Conservation (phyloP, 2,113 vertebrate species). For the Takifugu bimaculatus region DNA sequence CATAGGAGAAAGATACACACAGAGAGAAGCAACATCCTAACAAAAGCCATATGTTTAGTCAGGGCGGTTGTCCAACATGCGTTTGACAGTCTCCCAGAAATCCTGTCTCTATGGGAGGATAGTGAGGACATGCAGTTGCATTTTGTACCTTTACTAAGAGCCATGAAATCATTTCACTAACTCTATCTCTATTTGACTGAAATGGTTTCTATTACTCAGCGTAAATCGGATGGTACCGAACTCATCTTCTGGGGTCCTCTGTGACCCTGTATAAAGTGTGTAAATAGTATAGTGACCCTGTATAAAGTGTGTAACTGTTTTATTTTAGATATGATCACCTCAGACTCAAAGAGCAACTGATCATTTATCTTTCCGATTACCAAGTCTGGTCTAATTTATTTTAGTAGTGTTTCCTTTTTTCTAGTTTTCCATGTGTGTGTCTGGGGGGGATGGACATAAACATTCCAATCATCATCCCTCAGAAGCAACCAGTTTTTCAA, state of each 20-base stretch:
- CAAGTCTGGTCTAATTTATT: no score
- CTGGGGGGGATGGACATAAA: no score
- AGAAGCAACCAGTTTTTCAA: no score
- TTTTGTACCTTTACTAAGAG: constrained; percentile 36
- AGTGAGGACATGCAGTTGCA: constrained; percentile 18
- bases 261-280: no score
- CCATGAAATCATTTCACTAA: constrained; percentile 5
- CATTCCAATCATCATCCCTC: no score
- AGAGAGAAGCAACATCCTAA: constrained; percentile 63
- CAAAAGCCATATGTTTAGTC: constrained; percentile 74
- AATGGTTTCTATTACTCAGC: constrained; percentile 1
- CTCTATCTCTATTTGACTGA: constrained; percentile 10
- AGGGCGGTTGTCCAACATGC: constrained; percentile 51
- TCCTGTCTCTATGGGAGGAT: constrained; percentile 25
- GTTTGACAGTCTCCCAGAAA: constrained; percentile 27
- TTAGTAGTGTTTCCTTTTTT: no score
- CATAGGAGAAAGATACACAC: constrained; percentile 32
- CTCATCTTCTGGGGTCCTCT: no score
- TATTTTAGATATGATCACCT: neutral
- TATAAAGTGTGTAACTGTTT: neutral
- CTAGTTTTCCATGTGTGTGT: neutral
- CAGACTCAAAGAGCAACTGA: no score
- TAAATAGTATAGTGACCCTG: no score
- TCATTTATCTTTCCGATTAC: no score
- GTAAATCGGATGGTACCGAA: neutral